Evolutionary conservation across 2,113 vertebrate species (phyloP).

Genomic region (Mus pahari): DNA sequence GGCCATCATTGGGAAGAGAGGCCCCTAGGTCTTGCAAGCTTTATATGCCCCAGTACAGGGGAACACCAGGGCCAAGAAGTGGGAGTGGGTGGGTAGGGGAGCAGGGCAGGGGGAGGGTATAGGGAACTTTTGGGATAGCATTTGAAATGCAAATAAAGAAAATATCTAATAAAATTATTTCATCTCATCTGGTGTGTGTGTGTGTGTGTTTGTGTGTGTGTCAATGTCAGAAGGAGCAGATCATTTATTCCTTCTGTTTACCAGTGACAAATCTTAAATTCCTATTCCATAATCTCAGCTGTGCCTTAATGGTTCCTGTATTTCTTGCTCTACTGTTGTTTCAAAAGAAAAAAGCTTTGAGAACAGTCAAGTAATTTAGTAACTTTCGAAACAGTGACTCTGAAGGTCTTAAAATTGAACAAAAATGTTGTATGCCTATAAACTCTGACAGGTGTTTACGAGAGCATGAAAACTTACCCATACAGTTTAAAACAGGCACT

Average conservation of each 20-base stretch:
- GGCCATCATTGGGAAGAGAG: too few relatives aligned
- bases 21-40: too few relatives aligned
- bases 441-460: not conserved
- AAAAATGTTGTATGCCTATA: not conserved
- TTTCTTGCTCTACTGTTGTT: not conserved
- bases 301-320: not conserved
- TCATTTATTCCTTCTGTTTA: not conserved
- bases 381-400: conserved; percentile 7
- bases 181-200: not conserved
- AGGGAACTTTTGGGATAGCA: too few relatives aligned
- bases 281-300: not conserved
- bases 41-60: too few relatives aligned
- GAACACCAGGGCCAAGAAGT: too few relatives aligned
- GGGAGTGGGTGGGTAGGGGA: too few relatives aligned
- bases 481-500: not conserved
- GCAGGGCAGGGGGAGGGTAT: too few relatives aligned
- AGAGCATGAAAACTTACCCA: not conserved
- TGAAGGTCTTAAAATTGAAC: not conserved
- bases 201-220: not conserved
- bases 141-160: too few relatives aligned
- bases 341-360: not conserved
- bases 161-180: not conserved
- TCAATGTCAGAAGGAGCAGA: not conserved
- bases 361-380: not conserved
- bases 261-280: not conserved